Evolutionary conservation across 2,888 invertebrate genomes (phyloP).

Genomic region (Macaria liturata): DNA sequence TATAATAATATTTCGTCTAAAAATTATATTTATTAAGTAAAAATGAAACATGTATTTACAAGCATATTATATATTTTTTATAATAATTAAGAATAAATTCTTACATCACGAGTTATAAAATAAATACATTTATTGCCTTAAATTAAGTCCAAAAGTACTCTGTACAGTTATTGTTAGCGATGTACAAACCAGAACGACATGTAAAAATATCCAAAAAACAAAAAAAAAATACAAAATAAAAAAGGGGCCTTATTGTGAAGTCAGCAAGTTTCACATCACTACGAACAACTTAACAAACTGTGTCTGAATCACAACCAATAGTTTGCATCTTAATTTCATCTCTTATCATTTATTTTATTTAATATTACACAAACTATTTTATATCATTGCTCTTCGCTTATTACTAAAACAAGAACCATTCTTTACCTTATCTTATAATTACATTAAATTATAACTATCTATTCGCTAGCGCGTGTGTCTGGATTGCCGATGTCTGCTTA

Average conservation of each 20-base stretch:
- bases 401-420: slow-evolving; percentile 81
- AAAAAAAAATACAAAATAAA: slow-evolving; percentile 53
- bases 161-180: slow-evolving; percentile 83
- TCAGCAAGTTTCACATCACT: slow-evolving; percentile 66
- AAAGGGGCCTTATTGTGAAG: slow-evolving; percentile 71
- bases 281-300: slow-evolving; percentile 82
- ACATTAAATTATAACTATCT: slow-evolving; percentile 81
- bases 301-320: slow-evolving; percentile 83
- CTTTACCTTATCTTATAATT: slow-evolving; percentile 79
- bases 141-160: slow-evolving; percentile 83
- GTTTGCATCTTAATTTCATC: slow-evolving; percentile 81
- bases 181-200: slow-evolving; percentile 82
- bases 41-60: slow-evolving; percentile 76
- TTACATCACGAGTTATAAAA: slow-evolving; percentile 84
- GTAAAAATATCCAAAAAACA: slow-evolving; percentile 73
- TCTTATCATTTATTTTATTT: slow-evolving; percentile 71
- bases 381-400: slow-evolving; percentile 83
- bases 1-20: too few relatives aligned
- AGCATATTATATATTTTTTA: slow-evolving; percentile 83
- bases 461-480: slow-evolving; percentile 79
- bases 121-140: slow-evolving; percentile 84
- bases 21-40: too few relatives aligned
- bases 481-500: slow-evolving; percentile 66
- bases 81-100: slow-evolving; percentile 84
- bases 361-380: slow-evolving; percentile 82